These are phyloP conservation scores for Archips xylosteana DNA, from an alignment of 2,888 invertebrate species.

Conservation along the genomic window DNA sequence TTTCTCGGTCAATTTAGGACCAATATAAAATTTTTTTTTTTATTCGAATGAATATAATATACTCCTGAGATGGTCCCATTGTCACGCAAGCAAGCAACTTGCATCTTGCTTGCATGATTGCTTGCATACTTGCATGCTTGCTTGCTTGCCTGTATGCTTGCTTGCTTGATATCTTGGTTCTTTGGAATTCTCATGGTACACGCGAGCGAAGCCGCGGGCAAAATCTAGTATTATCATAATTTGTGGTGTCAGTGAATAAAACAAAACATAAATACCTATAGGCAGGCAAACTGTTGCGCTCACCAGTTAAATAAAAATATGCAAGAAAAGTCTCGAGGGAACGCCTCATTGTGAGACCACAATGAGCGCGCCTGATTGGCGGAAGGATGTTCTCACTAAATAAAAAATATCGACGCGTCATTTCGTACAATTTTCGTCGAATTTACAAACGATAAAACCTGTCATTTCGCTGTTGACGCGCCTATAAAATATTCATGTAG, in stretches of 20 bases:
- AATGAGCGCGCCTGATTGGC: constrained; percentile 84
- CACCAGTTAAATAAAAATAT: constrained; percentile 81
- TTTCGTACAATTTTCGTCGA: constrained; percentile 84
- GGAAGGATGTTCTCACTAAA: constrained; percentile 85
- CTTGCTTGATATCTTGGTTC: no score
- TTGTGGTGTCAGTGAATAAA: constrained; percentile 25
- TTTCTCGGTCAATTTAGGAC: no score
- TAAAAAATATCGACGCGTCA: constrained; percentile 85
- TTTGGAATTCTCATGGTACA: no score
- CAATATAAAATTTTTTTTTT: no score
- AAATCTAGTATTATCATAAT: no score
- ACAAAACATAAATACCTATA: constrained; percentile 56
- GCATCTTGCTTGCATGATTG: no score
- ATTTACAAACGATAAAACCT: constrained; percentile 86
- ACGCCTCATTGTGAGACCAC: constrained; percentile 76
- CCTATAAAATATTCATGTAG: constrained; percentile 86
- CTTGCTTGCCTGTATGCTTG: no score
- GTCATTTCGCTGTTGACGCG: constrained; percentile 85
- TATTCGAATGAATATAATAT: no score
- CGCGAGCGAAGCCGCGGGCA: no score
- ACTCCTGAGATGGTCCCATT: no score
- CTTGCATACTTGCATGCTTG: no score
- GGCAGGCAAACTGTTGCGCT: constrained; percentile 77
- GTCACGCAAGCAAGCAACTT: no score
- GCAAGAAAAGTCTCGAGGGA: constrained; percentile 75